Evolutionary conservation across 2,113 vertebrate species (phyloP).

Genomic region (Lycaon pictus): DNA sequence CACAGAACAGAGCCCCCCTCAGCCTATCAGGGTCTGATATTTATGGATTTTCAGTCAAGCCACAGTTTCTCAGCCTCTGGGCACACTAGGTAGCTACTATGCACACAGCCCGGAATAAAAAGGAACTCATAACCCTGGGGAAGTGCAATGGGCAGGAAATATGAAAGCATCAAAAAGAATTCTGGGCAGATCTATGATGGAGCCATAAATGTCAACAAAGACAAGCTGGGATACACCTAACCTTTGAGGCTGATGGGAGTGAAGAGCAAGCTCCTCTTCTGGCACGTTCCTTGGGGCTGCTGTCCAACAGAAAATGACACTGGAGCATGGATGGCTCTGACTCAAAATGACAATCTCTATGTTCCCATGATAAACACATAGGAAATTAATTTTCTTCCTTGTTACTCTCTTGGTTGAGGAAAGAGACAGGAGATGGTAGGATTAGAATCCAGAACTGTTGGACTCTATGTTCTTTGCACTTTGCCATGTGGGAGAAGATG

Average conservation of each 20-base stretch:
- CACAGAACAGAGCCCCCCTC: not conserved
- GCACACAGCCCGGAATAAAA: not conserved
- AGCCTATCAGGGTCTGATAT: not conserved
- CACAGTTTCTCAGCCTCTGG: not conserved
- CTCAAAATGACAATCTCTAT: not conserved
- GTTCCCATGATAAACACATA: not conserved
- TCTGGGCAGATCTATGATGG: not conserved
- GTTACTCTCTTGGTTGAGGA: not conserved
- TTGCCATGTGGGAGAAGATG: not conserved
- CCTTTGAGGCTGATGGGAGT: not conserved
- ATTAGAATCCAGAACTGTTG: not conserved
- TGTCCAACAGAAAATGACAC: rapidly evolving
- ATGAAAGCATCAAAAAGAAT: not conserved
- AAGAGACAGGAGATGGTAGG: not conserved
- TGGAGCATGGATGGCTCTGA: not conserved
- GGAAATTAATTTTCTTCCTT: rapidly evolving
- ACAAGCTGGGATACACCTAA: not conserved
- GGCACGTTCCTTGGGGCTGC: not conserved
- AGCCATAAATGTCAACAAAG: not conserved
- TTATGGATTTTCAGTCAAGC: not conserved
- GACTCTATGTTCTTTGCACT: not conserved
- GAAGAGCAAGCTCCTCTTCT: not conserved
- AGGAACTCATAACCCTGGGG: not conserved
- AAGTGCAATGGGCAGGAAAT: not conserved
- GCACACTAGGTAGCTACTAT: not conserved